These are phyloP conservation scores for Cydia splendana DNA, from an alignment of 1,140 invertebrate genomes.

Conservation along the genomic window DNA sequence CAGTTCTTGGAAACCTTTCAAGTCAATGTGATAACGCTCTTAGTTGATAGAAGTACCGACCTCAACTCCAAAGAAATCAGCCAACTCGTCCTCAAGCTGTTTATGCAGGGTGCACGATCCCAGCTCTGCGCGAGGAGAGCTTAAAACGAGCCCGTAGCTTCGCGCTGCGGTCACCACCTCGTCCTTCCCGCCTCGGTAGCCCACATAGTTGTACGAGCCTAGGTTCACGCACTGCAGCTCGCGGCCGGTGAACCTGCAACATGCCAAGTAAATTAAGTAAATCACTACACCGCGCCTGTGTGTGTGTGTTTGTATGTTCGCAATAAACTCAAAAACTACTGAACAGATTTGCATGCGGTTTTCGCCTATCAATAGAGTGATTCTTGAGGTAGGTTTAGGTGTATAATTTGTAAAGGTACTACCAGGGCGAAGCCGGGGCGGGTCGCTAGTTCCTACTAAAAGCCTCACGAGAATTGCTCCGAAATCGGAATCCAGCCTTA, in stretches of 20 bases:
- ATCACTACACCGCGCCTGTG: no score
- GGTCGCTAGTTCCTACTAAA: no score
- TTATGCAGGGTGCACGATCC: slow-evolving; percentile 86
- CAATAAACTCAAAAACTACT: no score
- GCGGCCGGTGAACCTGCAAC: slow-evolving; percentile 87
- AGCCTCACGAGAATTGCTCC: no score
- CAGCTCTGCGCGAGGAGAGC: slow-evolving; percentile 82
- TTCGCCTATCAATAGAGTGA: no score
- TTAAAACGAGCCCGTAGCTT: slow-evolving; percentile 85
- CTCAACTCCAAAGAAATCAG: slow-evolving; percentile 94
- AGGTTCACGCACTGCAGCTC: slow-evolving; percentile 91
- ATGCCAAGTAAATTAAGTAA: no score
- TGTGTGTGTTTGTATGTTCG: no score
- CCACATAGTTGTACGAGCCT: slow-evolving; percentile 96
- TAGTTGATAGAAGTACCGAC: slow-evolving; percentile 56
- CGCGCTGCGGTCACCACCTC: slow-evolving; percentile 64
- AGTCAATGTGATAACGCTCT: not conserved
- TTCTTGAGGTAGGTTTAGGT: no score
- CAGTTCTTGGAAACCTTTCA: not conserved
- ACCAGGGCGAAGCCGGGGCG: no score
- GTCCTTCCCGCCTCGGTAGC: slow-evolving; percentile 86
- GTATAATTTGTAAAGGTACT: no score
- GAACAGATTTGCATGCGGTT: no score
- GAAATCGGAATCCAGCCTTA: no score
- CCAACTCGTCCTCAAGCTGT: slow-evolving; percentile 92